Percentiles rank a stretch among this genome's conserved stretches.
Conservation (phyloP, 2,888 invertebrate genomes). For the Coenonympha arcania region DNA sequence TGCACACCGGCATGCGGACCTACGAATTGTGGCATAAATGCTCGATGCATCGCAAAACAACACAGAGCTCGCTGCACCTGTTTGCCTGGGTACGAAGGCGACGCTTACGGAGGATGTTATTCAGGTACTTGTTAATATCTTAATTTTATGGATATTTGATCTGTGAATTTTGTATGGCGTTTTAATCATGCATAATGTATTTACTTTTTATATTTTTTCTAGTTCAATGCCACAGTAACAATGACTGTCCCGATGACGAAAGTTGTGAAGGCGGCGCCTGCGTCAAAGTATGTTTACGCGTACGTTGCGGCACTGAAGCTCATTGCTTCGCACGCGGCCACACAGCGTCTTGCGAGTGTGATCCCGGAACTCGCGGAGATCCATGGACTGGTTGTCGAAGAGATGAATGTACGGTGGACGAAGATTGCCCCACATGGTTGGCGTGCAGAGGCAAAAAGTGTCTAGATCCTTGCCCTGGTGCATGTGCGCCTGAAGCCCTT, state of each 20-base stretch:
- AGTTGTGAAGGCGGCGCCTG: conserved; percentile 88
- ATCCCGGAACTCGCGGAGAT: conserved; percentile 83
- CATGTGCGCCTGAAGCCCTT: conserved; percentile 83
- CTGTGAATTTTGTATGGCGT: no score
- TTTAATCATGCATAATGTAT: no score
- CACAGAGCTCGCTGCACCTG: conserved; percentile 89
- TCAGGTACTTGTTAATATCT: conserved; percentile 71
- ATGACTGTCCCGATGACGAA: conserved; percentile 86
- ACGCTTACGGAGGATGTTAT: conserved; percentile 84
- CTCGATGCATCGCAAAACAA: conserved; percentile 83
- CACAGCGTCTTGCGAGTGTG: conserved; percentile 84
- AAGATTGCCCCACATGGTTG: conserved; percentile 84
- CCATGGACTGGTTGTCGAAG: conserved; percentile 83
- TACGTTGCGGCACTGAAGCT: conserved; percentile 87
- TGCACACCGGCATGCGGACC: conserved; percentile 84
- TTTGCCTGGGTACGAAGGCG: conserved; percentile 86
- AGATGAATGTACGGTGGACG: conserved; percentile 83
- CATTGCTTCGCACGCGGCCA: conserved; percentile 85
- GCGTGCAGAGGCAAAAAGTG: conserved; percentile 86
- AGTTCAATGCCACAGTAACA: conserved; percentile 89
- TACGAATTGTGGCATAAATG: conserved; percentile 82
- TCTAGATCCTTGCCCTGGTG: conserved; percentile 87
- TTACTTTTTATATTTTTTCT: no score
- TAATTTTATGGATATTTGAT: no score
- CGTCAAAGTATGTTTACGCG: conserved; percentile 83